Percentiles rank a stretch among this genome's conserved stretches.
Evolutionary conservation across 2,888 invertebrate species (phyloP).

Genomic region (Acleris laterana): DNA sequence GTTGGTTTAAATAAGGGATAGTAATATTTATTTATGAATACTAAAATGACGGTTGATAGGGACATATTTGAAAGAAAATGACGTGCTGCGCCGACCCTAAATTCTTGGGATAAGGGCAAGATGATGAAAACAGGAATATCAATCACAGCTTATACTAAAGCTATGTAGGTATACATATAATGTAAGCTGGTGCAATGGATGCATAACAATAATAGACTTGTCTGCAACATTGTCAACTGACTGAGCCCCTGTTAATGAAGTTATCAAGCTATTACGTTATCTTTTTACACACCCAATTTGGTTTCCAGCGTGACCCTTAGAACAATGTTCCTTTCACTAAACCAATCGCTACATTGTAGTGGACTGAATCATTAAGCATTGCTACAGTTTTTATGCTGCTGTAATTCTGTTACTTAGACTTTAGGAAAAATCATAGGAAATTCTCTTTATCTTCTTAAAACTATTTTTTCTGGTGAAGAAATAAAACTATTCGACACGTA

Average conservation of each 20-base stretch:
- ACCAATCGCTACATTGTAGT: conserved; percentile 37
- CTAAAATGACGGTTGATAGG: no score
- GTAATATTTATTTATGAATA: no score
- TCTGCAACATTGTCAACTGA: conserved; percentile 8
- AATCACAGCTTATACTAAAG: no score
- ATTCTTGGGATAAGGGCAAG: no score
- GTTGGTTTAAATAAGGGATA: no score
- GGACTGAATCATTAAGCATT: conserved; percentile 40
- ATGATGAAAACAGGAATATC: no score
- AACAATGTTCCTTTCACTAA: conserved; percentile 35
- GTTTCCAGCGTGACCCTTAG: conserved; percentile 27
- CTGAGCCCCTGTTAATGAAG: conserved; percentile 22
- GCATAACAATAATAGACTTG: conserved; percentile 1
- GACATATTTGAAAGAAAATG: no score
- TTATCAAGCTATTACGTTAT: conserved; percentile 25
- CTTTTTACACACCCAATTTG: conserved; percentile 17
- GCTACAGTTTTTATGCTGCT: conserved; percentile 19
- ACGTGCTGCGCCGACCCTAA: no score
- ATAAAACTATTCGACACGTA: no score
- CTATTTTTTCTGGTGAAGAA: no score
- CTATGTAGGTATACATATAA: neutral
- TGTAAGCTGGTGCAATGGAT: neutral
- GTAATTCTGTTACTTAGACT: conserved; percentile 10
- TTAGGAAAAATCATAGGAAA: neutral
- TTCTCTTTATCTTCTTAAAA: no score